phyloP scores from a whole-genome alignment of 1,140 invertebrate genomes.

The Ooceraea biroi region DNA sequence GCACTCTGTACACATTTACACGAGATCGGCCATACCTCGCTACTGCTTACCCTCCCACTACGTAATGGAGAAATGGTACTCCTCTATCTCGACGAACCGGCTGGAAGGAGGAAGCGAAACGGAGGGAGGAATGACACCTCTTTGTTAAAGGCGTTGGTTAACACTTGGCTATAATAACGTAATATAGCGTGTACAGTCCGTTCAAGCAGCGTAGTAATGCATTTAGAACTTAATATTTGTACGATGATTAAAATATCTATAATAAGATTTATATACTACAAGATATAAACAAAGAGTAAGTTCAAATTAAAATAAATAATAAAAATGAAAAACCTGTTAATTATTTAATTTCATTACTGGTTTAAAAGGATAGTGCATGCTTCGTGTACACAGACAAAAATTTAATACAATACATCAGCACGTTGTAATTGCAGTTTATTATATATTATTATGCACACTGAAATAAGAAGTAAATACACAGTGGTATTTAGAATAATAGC shows the following conservation, averaged over 20 bases:
- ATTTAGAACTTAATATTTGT: neutral
- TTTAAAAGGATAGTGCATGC: neutral
- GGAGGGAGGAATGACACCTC: conserved; percentile 56
- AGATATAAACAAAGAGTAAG: neutral
- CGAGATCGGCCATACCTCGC: conserved; percentile 18
- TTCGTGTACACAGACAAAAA: too few relatives aligned
- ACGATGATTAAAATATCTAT: neutral
- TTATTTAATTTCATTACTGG: neutral
- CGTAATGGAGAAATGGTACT: conserved; percentile 16
- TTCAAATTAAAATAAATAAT: conserved; percentile 2
- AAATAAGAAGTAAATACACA: neutral
- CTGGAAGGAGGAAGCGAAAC: conserved; percentile 66
- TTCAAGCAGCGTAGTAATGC: conserved; percentile 59
- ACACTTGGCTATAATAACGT: conserved; percentile 81
- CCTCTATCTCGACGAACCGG: conserved; percentile 41
- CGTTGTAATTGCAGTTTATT: neutral
- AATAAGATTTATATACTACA: neutral
- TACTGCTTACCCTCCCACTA: conserved; percentile 33
- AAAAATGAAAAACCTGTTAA: neutral
- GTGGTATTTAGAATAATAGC: neutral
- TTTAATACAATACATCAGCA: too few relatives aligned
- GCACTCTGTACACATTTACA: conserved; percentile 23
- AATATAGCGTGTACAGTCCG: conserved; percentile 73
- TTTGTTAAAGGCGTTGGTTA: conserved; percentile 81
- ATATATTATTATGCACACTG: neutral